Conservation (phyloP, 2,888 invertebrate genomes). For the Noctua pronuba region DNA sequence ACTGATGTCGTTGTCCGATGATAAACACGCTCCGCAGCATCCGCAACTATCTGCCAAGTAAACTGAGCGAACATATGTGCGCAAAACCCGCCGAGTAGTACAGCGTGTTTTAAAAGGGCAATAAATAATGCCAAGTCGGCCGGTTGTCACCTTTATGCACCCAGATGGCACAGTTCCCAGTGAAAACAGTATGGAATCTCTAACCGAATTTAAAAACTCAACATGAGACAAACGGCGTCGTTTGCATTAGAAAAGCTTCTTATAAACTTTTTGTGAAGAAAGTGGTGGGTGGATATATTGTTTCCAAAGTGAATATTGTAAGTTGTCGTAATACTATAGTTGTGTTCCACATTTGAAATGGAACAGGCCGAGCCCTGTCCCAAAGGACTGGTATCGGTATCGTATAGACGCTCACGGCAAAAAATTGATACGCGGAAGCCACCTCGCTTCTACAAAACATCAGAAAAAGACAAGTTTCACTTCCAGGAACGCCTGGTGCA, state of each 20-base stretch:
- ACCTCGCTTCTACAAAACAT: slow-evolving; percentile 79
- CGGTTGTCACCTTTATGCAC: slow-evolving; percentile 82
- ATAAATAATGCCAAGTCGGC: slow-evolving; percentile 79
- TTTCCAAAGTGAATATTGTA: slow-evolving; percentile 12
- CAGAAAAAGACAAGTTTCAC: slow-evolving; percentile 83
- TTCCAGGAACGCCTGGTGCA: slow-evolving; percentile 85
- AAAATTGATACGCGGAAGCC: slow-evolving; percentile 83
- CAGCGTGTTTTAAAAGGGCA: slow-evolving; percentile 76
- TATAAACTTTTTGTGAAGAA: slow-evolving; percentile 11
- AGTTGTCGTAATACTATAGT: slow-evolving; percentile 58
- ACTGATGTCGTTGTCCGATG: slow-evolving; percentile 58
- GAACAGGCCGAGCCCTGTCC: slow-evolving; percentile 77
- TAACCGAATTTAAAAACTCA: slow-evolving; percentile 63
- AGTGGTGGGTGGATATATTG: neutral
- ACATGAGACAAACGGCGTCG: slow-evolving; percentile 40
- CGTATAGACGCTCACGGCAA: slow-evolving; percentile 72
- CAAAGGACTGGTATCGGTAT: slow-evolving; percentile 75
- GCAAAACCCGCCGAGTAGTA: slow-evolving; percentile 67
- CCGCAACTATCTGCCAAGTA: slow-evolving; percentile 67
- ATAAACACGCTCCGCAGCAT: slow-evolving; percentile 56
- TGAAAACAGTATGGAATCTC: slow-evolving; percentile 77
- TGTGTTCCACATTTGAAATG: slow-evolving; percentile 77
- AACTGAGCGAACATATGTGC: slow-evolving; percentile 64
- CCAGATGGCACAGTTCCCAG: slow-evolving; percentile 84
- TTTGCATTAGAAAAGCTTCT: slow-evolving; percentile 28